These are phyloP conservation scores for Agonum fuliginosum DNA, from an alignment of 2,888 invertebrate genomes.

Conservation along the genomic window DNA sequence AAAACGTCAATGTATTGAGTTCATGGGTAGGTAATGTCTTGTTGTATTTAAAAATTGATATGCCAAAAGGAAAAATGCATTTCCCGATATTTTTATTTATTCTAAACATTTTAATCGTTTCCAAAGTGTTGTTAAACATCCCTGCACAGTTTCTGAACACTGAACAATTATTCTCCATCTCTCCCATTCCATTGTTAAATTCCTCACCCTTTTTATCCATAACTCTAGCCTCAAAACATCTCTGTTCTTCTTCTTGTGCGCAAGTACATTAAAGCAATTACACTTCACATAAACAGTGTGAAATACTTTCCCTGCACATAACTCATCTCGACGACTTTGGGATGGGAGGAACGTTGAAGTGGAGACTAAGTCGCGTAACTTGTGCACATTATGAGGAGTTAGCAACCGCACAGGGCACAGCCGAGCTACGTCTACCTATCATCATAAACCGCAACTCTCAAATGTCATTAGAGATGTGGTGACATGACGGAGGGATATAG, in stretches of 20 bases:
- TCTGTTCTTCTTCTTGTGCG: not conserved
- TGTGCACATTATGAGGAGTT: constrained; percentile 26
- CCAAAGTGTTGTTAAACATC: too few species aligned
- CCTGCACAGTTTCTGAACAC: too few species aligned
- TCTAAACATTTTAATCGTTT: too few species aligned
- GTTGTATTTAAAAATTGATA: too few species aligned
- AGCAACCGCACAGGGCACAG: constrained; percentile 1
- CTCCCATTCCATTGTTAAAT: too few species aligned
- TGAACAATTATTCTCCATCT: too few species aligned
- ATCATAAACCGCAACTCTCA: constrained; percentile 38
- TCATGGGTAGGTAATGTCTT: too few species aligned
- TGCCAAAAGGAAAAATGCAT: too few species aligned
- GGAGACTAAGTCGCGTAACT: constrained; percentile 13
- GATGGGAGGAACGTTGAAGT: too few species aligned
- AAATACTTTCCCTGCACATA: constrained; percentile 19
- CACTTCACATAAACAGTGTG: constrained; percentile 33
- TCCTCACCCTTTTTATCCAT: not conserved
- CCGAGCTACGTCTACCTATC: constrained; percentile 7
- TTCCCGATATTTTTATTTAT: too few species aligned
- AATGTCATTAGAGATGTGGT: constrained; percentile 13
- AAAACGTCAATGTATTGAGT: too few species aligned
- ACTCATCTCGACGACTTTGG: constrained; percentile 17
- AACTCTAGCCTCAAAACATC: not conserved
- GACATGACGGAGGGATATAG: not conserved
- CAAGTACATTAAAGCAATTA: constrained; percentile 34